Base-by-base conservation (phyloP, 2,113 vertebrate species). In the Perognathus longimembris region DNA sequence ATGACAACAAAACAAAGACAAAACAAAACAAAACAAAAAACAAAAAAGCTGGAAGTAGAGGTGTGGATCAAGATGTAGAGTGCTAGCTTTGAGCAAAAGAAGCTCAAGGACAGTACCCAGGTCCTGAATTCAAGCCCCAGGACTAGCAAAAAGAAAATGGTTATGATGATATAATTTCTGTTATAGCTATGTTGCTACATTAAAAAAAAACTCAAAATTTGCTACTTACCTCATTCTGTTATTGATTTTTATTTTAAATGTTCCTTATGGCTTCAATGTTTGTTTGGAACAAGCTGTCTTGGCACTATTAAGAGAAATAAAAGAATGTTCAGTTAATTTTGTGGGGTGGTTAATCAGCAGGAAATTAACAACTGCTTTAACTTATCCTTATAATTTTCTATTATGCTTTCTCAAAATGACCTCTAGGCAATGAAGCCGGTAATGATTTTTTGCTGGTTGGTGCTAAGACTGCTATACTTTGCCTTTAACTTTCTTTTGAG, bases 171-270 rank as follows among this genome's bases (percentile, higher is more conserved):
- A 82, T 42, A 66, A 40, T 42, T 82, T 86, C 12, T 77, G 2
- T 32, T 70, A 34, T 18, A 73, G 21, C 1, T 26, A 88, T 71
- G 86, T 83, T 30, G 42, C 22, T 38, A 86, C 21, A 71, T 28
- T 28, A 32, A 70, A 57, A 69, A 73, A 67, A 71, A 73, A 40
- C 30, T 32, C 18, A 92, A 79, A 79, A 38, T 74, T 17, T 79
- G 73, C 20, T 36, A 93, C 97, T 95, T 94, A 97, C 97, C 97
- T 96, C 97, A 96, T 97, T 40, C n/a, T 88, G 70, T 42, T 28
- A 71, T 66, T 32, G 81, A 81, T 40, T 92, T 63, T 78, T 30
- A 2, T n/a, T 32, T 79, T 81, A 78, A 71, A 28, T 18, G 71
- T 91, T 66, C 91, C 57, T 94, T 88, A 40, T 38, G 42, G 34